These are phyloP conservation scores for Carabus problematicus DNA, from an alignment of 2,888 invertebrate genomes.

Conservation along the genomic window DNA sequence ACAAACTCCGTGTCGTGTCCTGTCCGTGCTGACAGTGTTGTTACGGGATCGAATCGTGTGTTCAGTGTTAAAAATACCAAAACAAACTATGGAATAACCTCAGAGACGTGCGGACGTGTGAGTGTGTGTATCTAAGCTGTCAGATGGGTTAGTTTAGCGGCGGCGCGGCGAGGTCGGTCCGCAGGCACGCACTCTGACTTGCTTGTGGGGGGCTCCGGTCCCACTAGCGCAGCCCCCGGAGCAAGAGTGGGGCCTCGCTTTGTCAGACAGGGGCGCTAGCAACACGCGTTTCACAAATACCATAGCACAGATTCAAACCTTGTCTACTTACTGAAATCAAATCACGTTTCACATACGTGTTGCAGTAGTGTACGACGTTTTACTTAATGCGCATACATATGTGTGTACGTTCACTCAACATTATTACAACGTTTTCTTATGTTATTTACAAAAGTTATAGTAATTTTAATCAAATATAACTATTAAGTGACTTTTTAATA, in stretches of 20 bases:
- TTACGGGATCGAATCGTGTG: slow-evolving; percentile 15
- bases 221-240: slow-evolving; percentile 55
- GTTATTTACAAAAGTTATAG: no score
- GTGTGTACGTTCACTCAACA: neutral
- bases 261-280: slow-evolving; percentile 32
- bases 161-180: slow-evolving; percentile 46
- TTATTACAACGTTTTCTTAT: no score
- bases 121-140: slow-evolving; percentile 44
- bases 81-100: slow-evolving; percentile 27
- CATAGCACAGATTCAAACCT: slow-evolving; percentile 30
- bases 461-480: no score
- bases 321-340: slow-evolving; percentile 17
- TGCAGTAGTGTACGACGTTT: neutral
- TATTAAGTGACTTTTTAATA: no score
- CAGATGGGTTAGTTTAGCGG: slow-evolving; percentile 48
- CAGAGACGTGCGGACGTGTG: slow-evolving; percentile 18
- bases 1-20: slow-evolving; percentile 43
- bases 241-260: slow-evolving; percentile 55
- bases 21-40: slow-evolving; percentile 41
- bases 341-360: slow-evolving; percentile 19
- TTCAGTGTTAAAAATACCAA: slow-evolving; percentile 16
- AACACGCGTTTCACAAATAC: slow-evolving; percentile 22
- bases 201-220: slow-evolving; percentile 49
- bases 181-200: slow-evolving; percentile 46
- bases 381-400: slow-evolving; percentile 21